Evolutionary conservation across 2,888 invertebrate species (phyloP), one percentile per base, ranked within the genome.

Genomic region (Ceramica pisi): DNA sequence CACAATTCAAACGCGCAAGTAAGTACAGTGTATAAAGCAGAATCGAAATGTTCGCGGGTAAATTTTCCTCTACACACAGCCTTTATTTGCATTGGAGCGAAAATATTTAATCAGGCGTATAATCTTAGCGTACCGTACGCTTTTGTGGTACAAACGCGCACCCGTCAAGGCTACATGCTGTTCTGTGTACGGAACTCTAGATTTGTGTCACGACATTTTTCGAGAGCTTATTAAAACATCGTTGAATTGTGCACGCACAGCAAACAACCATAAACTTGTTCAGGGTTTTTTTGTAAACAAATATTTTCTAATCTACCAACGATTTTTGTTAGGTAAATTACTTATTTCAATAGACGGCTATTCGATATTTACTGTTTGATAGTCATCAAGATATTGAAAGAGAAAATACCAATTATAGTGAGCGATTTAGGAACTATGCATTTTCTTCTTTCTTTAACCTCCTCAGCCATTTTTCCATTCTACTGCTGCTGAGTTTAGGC

Each of bases 91-190:
- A 92, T 92, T 93, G 92, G 91, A 95, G 94, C 93, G 94, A 94
- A 95, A 95, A 95, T 94, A 94, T 95, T 95, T 95, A 94, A 95
- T 95, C 95, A 95, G 92, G 93, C 95, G 94, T 93, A 92, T 94
- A 94, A 95, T 94, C 94, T 94, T 92, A 91, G 91, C 92, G 90
- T 92, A 91, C 90, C 90, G 90, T 91, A 88, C 91, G 92, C 92
- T 91, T 92, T 92, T 92, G 93, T 90, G 92, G 94, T 88, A 90
- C 85, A 86, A 89, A 90, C 90, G 89, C 90, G 85, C 87, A 90
- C 89, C 83, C 89, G 87, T 86, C 86, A 88, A 86, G 87, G 84
- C 80, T 83, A 83, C 77, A 67, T 61, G 62, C 66, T 81, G 78
- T 85, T 81, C 82, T 82, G 71, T 74, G 50, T 72, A 63, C 55